Percentiles rank a stretch among this genome's conserved stretches.
These are phyloP conservation scores for Mungos mungo DNA, from an alignment of 2,113 vertebrate species.

Conservation along the genomic window DNA sequence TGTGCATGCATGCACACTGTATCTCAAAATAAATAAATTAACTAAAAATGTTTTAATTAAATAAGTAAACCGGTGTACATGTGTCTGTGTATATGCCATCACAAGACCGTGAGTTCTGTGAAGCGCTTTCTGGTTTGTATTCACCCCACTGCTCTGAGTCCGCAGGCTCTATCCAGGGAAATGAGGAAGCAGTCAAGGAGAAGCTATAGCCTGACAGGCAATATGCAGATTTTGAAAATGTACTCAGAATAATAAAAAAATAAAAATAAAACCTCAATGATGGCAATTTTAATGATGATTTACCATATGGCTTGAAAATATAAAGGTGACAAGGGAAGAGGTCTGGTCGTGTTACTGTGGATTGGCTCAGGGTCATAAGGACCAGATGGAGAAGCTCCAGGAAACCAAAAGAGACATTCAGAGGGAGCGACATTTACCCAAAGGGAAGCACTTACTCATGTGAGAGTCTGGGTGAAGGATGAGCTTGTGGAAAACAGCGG, in stretches of 20 bases:
- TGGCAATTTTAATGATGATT: neutral
- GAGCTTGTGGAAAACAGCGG: neutral
- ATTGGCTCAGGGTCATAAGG: neutral
- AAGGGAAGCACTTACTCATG: neutral
- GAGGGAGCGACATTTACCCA: neutral
- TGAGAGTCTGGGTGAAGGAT: neutral
- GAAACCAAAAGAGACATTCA: neutral
- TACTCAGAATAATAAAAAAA: neutral
- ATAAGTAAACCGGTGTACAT: too few species aligned
- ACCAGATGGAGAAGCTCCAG: neutral
- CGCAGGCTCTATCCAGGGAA: neutral
- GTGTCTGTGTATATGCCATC: neutral
- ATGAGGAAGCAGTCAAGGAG: neutral
- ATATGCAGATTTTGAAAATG: neutral
- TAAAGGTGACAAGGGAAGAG: neutral
- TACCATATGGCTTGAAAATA: neutral
- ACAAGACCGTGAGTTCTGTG: neutral
- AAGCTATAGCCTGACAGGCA: rapidly evolving
- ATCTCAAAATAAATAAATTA: too few species aligned
- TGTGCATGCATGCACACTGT: too few species aligned
- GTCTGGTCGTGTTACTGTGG: neutral
- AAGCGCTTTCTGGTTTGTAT: neutral
- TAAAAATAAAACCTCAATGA: neutral
- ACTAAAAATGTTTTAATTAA: too few species aligned
- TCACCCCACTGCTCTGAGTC: neutral